Evolutionary conservation across 2,888 invertebrate genomes (phyloP).

Genomic region (Nomada goodeniana): DNA sequence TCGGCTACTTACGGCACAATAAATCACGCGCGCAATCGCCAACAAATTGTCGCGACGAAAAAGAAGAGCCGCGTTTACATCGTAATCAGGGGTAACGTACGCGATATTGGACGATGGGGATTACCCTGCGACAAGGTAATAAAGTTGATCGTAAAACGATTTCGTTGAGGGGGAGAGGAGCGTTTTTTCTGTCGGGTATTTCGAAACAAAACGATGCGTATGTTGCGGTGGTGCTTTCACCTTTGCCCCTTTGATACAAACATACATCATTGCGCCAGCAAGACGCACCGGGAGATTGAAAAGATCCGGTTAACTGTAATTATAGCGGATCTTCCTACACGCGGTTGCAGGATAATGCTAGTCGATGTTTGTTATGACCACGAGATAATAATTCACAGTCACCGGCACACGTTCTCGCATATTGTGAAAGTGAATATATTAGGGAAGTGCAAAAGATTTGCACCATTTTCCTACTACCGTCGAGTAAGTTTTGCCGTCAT

Average conservation of each 20-base stretch:
- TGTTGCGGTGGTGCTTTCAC: not conserved
- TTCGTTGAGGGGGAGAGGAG: not conserved
- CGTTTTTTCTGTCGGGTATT: not conserved
- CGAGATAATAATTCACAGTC: constrained; percentile 48
- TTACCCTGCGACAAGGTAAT: constrained; percentile 10
- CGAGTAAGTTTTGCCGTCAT: too few species aligned
- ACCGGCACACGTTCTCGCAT: constrained; percentile 29
- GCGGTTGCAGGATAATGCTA: constrained; percentile 37
- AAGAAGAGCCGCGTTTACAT: constrained; percentile 1
- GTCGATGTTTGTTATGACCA: constrained; percentile 53
- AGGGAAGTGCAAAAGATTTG: too few species aligned
- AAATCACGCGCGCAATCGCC: not conserved
- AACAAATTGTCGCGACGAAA: not conserved
- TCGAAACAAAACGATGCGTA: constrained; percentile 21
- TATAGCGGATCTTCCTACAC: constrained; percentile 50
- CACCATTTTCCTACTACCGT: too few species aligned
- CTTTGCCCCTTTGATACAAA: not conserved
- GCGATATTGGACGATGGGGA: not conserved
- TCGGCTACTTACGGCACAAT: not conserved
- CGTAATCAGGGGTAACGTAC: not conserved
- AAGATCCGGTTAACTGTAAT: constrained; percentile 48
- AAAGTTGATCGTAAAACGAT: constrained; percentile 19
- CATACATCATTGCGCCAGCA: not conserved
- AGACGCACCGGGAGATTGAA: constrained; percentile 21
- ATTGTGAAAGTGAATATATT: constrained; percentile 48